Conservation (phyloP, 2,797 vertebrate genomes). For the Gephyroberyx darwinii region DNA sequence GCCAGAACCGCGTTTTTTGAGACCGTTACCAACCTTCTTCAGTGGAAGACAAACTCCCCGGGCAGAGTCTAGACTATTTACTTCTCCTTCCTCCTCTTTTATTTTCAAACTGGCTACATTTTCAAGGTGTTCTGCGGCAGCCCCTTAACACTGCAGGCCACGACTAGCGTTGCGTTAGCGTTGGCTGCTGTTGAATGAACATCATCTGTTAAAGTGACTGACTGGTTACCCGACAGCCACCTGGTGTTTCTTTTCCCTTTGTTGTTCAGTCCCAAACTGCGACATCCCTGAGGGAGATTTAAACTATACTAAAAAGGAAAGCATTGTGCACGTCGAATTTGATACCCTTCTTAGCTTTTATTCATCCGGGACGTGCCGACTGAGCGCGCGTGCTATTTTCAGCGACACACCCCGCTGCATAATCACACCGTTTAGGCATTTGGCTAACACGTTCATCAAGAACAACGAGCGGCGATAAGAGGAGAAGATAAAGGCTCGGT, state of each 20-base stretch:
- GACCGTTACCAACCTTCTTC: conserved; percentile 30
- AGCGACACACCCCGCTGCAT: conserved; percentile 6
- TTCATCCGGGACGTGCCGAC: conserved; percentile 15
- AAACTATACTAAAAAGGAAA: neutral
- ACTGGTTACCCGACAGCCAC: conserved; percentile 17
- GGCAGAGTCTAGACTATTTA: conserved; percentile 42
- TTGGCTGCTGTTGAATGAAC: conserved; percentile 19
- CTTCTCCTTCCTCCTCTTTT: conserved; percentile 48
- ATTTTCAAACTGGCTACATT: conserved; percentile 36
- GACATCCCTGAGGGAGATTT: neutral
- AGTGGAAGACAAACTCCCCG: conserved; percentile 19
- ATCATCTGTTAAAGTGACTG: conserved; percentile 31
- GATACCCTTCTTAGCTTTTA: conserved; percentile 19
- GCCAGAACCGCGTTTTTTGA: conserved; percentile 14
- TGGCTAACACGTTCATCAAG: conserved; percentile 18
- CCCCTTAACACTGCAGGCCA: conserved; percentile 31
- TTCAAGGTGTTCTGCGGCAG: conserved; percentile 25
- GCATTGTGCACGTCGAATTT: conserved; percentile 20
- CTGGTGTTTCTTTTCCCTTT: conserved; percentile 21
- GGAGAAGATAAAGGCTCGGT: conserved; percentile 10
- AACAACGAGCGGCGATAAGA: conserved; percentile 27
- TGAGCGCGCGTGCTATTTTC: conserved; percentile 23
- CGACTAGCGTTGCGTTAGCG: too few species aligned
- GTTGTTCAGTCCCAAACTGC: conserved; percentile 39
- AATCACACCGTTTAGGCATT: conserved; percentile 23